Evolutionary conservation across 2,113 vertebrate genomes (phyloP), one percentile per base, ranked within the genome.

Genomic region (Actinemys pallida): DNA sequence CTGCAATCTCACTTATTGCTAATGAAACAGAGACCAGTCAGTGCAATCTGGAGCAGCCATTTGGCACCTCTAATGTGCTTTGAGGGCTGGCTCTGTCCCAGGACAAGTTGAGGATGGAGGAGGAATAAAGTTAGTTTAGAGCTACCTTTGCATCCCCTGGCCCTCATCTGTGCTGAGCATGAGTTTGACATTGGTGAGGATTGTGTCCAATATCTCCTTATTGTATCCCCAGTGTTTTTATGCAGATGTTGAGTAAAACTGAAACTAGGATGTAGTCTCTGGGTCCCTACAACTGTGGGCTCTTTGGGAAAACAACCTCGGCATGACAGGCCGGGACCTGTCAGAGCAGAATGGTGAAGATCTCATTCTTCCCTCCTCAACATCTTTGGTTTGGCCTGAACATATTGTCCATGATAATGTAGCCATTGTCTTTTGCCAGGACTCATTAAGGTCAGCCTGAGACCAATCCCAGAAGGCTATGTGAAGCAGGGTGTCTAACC

Each of bases 91-190:
- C 72, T 9, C 39, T 45, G 39, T 25, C 39, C n/a, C 20, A 2
- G 9, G 39, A 19, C 69, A 75, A 75, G 20, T 11, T 24, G 11
- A 76, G 39, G 62, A n/a, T 19, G 31, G 31, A 25, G 22, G 42
- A 76, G 10, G n/a, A 90, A 13, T 7, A 81, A 95, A 90, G 10
- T 2, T 65, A 86, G 29, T 87, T 49, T 86, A 75, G 78, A 85
- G 78, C 17, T 79, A 39, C 10, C 62, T 69, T 69, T 69, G 31
- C 35, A 69, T 69, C 31, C 8, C 13, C 59, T 95, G 50, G 50
- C 6, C 3, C 8, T 14, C 31, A 87, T 16, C 45, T 81, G 9
- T n/a, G 29, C 87, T 94, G 57, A 57, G 5, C 29, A 57, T n/a
- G 62, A 69, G 35, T 69, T 69, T 69, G 31, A 69, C 35, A 69